These are phyloP conservation scores for Parauchenoglanis ngamensis DNA, from an alignment of 2,797 vertebrate species.

Conservation along the genomic window DNA sequence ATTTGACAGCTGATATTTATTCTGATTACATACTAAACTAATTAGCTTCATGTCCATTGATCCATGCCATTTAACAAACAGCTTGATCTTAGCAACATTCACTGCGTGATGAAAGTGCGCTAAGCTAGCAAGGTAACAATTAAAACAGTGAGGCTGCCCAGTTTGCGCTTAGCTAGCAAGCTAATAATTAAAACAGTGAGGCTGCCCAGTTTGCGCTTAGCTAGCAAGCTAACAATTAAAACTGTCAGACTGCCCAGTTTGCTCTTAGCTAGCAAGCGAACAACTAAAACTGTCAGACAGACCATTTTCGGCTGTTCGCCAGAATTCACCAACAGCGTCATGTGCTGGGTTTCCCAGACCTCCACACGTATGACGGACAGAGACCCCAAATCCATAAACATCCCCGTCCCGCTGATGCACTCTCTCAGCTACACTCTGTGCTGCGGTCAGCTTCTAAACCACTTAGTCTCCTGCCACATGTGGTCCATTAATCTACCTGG, in stretches of 20 bases:
- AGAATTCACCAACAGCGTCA: too few species aligned
- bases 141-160: too few species aligned
- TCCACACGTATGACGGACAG: neutral
- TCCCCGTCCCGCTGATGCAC: neutral
- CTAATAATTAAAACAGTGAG: too few species aligned
- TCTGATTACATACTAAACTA: neutral
- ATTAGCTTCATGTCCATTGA: neutral
- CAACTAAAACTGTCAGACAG: neutral
- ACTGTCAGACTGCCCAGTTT: neutral
- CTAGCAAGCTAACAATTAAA: neutral
- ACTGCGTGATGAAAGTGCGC: neutral
- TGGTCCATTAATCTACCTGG: constrained; percentile 21
- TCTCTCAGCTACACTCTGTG: neutral
- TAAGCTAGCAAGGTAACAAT: too few species aligned
- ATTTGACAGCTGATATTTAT: neutral
- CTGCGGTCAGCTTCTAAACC: constrained; percentile 19
- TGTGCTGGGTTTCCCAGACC: neutral
- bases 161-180: neutral
- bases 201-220: too few species aligned
- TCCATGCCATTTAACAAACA: neutral
- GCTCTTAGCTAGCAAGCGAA: neutral
- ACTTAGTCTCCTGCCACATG: constrained; percentile 2
- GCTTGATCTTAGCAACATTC: neutral
- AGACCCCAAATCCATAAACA: neutral
- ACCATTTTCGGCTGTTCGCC: neutral